Conservation (phyloP, 2,797 vertebrate species). For the Nannoperca obscura region DNA sequence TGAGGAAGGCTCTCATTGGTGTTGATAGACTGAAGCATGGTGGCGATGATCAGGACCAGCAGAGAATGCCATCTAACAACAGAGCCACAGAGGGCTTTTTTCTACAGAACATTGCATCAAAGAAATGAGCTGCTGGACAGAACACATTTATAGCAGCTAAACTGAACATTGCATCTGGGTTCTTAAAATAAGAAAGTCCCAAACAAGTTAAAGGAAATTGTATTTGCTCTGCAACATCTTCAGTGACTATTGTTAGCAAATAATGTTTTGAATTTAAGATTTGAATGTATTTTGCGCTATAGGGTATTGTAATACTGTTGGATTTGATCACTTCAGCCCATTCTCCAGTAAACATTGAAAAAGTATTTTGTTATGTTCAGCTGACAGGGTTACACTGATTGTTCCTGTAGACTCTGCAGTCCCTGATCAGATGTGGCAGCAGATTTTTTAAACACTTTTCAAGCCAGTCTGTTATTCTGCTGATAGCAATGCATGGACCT, state of each 20-base stretch:
- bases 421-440: conserved; percentile 34
- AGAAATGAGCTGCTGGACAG: conserved; percentile 20
- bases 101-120: conserved; percentile 30
- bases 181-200: not conserved
- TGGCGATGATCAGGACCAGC: not conserved
- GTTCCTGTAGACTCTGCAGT: conserved; percentile 14
- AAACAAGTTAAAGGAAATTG: not conserved
- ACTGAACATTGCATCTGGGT: not conserved
- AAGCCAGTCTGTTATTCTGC: conserved; percentile 19
- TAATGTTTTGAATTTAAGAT: not conserved
- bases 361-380: conserved; percentile 22
- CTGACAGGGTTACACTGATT: conserved; percentile 37
- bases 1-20: not conserved
- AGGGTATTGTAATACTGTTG: not conserved
- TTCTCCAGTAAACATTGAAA: conserved; percentile 21
- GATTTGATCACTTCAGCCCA: conserved; percentile 15
- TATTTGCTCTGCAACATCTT: not conserved
- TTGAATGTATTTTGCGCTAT: not conserved
- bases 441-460: conserved; percentile 35
- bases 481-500: conserved; percentile 55
- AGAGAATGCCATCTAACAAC: conserved; percentile 32
- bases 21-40: conserved; percentile 24
- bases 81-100: conserved; percentile 20
- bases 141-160: not conserved
- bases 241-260: not conserved